Base-by-base conservation (phyloP, 2,113 vertebrate genomes). In the Thomomys bottae region DNA sequence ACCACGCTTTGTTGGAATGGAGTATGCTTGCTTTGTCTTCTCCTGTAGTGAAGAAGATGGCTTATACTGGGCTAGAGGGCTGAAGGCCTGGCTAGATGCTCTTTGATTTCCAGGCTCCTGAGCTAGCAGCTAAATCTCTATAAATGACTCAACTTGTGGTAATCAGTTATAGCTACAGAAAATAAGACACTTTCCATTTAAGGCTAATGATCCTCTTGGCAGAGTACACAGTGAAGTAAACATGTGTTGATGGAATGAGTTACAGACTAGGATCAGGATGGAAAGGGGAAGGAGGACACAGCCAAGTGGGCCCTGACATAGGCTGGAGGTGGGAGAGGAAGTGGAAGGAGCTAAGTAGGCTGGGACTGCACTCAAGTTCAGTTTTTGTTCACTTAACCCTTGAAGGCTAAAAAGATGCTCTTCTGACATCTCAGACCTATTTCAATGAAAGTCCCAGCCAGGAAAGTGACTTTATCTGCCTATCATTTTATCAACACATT, bases 301-400 rank as follows among this genome's bases (percentile, higher is more conserved):
- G 49, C 28, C 24, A 7, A 54, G 42, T 6, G 49, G 63, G 30
- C 34, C 38, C 24, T 34, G 72, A 30, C 30, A 34, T 40, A 23
- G 3, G 3, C 49, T 10, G 1, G 10, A 42, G 36, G 7, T 26
- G 2, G 11, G 3, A 3, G 40, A 38, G 42, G 73, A 6, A 20
- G 5, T 1, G 38, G 59, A 40, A n/a, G 77, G 26, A 42, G 28
- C 17, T 17, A 26, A 40, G 30, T 36, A 49, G 38, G 67, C 12
- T 8, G n/a, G 28, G 7, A 45, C 38, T 78, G 18, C 18, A 49
- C 42, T 87, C 54, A 1, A 21, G 5, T 36, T 89, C 76, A 86
- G 45, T 63, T 91, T 89, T 68, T 80, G 30, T 57, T 18, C 42
- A n/a, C 75, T 95, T 84, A 63, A 40, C 15, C 8, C 4, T 21